A percentile compares a stretch with the other conserved stretches of the same genome.
Evolutionary conservation across 2,113 vertebrate genomes (phyloP).

Genomic region (Synchiropus splendidus): DNA sequence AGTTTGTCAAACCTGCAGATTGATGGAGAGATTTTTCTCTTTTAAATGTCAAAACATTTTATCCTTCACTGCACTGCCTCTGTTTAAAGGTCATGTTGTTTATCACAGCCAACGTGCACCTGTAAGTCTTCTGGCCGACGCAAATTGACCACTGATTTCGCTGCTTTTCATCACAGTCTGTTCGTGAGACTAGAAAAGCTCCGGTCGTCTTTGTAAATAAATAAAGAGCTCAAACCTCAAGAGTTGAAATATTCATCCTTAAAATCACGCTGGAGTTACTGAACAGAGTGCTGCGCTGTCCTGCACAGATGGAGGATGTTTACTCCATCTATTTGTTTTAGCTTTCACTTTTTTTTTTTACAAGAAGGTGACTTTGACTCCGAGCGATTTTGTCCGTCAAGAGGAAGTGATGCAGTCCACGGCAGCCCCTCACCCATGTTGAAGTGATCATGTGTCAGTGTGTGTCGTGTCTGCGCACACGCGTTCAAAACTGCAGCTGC

Average conservation of each 20-base stretch:
- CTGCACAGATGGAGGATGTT: conserved; percentile 9
- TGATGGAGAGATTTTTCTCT: conserved; percentile 11
- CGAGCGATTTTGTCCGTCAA: conserved; percentile 1
- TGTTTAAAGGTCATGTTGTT: conserved; percentile 48
- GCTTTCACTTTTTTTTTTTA: conserved; percentile 18
- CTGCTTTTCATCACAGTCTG: conserved; percentile 39
- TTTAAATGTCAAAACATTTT: conserved; percentile 51
- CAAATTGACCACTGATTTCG: conserved; percentile 15
- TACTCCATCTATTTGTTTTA: background rate
- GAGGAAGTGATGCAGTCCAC: conserved; percentile 16
- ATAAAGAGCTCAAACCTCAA: conserved; percentile 43
- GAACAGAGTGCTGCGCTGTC: conserved; percentile 19
- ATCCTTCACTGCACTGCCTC: conserved; percentile 31
- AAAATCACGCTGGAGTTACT: conserved; percentile 39
- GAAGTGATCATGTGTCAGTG: conserved; percentile 31
- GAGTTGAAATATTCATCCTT: conserved; percentile 58
- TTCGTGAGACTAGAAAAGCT: conserved; percentile 38
- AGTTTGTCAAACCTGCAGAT: conserved; percentile 26
- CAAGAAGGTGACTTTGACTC: background rate
- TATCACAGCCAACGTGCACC: conserved; percentile 19
- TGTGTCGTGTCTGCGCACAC: conserved; percentile 16
- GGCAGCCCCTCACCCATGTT: conserved; percentile 14
- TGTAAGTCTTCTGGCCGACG: conserved; percentile 21
- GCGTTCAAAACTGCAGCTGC: conserved; percentile 24
- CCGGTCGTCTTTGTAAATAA: conserved; percentile 47